Percentiles rank a stretch among this genome's conserved stretches.
Evolutionary conservation across 2,888 invertebrate species (phyloP).

Genomic region (Glyphotaelius pellucidus): DNA sequence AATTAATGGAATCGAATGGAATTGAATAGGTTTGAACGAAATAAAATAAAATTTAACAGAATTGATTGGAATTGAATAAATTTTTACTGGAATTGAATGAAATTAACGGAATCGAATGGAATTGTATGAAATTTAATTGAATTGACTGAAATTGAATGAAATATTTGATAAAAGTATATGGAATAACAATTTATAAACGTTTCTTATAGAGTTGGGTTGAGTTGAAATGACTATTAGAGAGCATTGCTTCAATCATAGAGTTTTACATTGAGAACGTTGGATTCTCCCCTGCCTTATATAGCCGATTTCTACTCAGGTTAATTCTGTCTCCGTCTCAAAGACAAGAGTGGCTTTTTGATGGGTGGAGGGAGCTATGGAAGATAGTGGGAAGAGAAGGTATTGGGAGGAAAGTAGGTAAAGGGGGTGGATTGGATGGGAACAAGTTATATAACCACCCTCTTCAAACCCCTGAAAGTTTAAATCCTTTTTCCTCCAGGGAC

Average conservation of each 20-base stretch:
- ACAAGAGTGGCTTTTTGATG: slow-evolving; percentile 47
- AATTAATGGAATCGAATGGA: no score
- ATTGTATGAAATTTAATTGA: no score
- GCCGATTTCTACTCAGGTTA: slow-evolving; percentile 45
- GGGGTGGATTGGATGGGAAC: background rate
- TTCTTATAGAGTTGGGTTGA: no score
- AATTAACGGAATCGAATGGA: no score
- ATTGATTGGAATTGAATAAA: no score
- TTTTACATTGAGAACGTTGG: background rate
- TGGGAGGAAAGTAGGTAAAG: background rate
- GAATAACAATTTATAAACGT: no score
- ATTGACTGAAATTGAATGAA: no score
- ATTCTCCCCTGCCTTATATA: slow-evolving; percentile 29
- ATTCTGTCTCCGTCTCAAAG: slow-evolving; percentile 48
- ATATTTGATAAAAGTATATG: no score
- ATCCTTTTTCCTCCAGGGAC: slow-evolving; percentile 47
- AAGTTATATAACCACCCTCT: background rate
- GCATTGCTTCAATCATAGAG: background rate
- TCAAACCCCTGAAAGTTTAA: slow-evolving; percentile 39
- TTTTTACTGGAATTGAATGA: no score
- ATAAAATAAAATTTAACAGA: no score
- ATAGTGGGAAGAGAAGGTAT: background rate
- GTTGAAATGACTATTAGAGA: background rate
- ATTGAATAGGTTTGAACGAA: no score
- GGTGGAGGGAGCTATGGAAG: background rate